A percentile compares a stretch with the other conserved stretches of the same genome.
Conservation (phyloP, 2,888 invertebrate species). For the Lasioglossum vierecki region DNA sequence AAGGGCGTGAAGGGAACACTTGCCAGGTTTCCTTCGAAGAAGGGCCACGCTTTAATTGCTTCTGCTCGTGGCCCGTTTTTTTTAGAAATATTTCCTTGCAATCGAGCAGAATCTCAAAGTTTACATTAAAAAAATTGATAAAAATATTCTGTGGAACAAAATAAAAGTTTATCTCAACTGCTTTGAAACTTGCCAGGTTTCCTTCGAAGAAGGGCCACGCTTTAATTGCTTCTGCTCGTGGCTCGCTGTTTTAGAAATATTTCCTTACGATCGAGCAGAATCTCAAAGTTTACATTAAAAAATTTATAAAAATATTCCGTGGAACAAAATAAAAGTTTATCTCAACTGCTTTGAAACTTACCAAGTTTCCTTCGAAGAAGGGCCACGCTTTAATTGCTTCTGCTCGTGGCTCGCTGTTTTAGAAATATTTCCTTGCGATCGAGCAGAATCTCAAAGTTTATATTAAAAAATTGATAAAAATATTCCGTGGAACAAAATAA, state of each 20-base stretch:
- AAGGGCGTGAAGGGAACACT: constrained; percentile 56
- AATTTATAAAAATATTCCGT: not conserved
- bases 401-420: constrained; percentile 14
- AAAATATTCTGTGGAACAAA: too few species aligned
- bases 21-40: constrained; percentile 32
- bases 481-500: not conserved
- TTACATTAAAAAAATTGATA: too few species aligned
- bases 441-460: not conserved
- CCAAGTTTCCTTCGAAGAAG: constrained; percentile 34
- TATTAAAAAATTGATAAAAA: not conserved
- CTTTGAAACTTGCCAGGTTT: constrained; percentile 29
- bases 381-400: constrained; percentile 41
- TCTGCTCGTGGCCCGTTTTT: constrained; percentile 17
- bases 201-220: constrained; percentile 12
- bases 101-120: not conserved
- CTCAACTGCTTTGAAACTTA: too few species aligned
- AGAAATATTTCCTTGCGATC: not conserved
- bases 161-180: too few species aligned
- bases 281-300: not conserved
- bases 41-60: constrained; percentile 42
- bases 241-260: not conserved
- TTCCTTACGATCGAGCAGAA: not conserved
- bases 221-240: constrained; percentile 45
- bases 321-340: not conserved
- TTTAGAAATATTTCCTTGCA: not conserved